Conservation (phyloP, 1,140 invertebrate genomes). For the Megathymus violae region DNA sequence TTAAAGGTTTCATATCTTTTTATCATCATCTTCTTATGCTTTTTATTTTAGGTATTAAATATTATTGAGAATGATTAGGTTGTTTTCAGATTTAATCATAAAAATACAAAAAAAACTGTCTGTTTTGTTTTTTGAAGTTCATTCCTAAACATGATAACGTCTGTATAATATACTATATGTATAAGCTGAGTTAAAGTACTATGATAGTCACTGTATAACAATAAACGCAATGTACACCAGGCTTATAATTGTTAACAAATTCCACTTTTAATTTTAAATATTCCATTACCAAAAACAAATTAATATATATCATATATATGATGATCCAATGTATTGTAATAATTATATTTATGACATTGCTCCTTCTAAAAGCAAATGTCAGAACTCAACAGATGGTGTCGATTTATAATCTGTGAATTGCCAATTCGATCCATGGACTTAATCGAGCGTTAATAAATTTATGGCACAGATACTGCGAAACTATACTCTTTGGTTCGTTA, state of each 20-base stretch:
- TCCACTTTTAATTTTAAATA: not conserved
- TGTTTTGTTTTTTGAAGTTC: no score
- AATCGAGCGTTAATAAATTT: slow-evolving; percentile 55
- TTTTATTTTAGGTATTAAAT: no score
- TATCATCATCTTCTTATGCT: no score
- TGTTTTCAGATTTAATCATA: no score
- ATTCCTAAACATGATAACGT: no score
- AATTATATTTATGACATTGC: slow-evolving; percentile 37
- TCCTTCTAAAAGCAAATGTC: slow-evolving; percentile 31
- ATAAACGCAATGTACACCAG: no score
- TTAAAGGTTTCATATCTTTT: no score
- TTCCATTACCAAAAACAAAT: slow-evolving; percentile 11
- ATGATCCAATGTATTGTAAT: slow-evolving; percentile 29
- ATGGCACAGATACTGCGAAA: slow-evolving; percentile 47
- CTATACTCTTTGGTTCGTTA: slow-evolving; percentile 26
- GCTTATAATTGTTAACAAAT: not conserved
- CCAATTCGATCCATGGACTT: slow-evolving; percentile 50
- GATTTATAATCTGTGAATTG: slow-evolving; percentile 48
- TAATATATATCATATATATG: slow-evolving; percentile 6
- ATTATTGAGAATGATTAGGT: no score
- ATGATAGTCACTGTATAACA: no score
- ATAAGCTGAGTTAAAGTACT: no score
- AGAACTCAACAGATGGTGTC: slow-evolving; percentile 47
- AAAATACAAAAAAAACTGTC: no score
- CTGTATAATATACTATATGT: no score